Base-by-base conservation (phyloP, 2,113 vertebrate species). In the Amblyornis subalaris region DNA sequence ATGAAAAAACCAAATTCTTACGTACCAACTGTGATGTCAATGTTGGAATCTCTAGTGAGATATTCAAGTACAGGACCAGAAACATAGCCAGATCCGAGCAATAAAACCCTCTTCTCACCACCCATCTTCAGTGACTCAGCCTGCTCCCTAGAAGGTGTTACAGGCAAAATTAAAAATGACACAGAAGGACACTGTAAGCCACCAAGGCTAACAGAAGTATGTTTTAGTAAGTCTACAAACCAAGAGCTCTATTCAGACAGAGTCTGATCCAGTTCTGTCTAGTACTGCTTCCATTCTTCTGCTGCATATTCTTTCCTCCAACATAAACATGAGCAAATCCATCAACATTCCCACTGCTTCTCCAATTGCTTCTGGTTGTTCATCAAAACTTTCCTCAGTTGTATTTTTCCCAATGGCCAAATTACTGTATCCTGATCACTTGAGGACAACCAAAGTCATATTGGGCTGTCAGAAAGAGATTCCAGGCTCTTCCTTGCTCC, bases 81-180 rank as follows among this genome's bases (percentile, higher is more conserved):
- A 75, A 99, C 99, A 21, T 99, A 99, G 33, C 99, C 99, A 35
- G 99, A 98, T 29, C 99, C 99, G 3, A 99, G 98, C 94, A 99
- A 88, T 83, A 99, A 98, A 61, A 99, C 98, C 16, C 96, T 98
- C 96, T 98, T 99, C 97, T 98, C 98, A 38, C 87, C 97, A 12
- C 74, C 69, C 98, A 98, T 98, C 96, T 98, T 98, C 95, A 99
- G 82, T 14, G 97, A 98, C 95, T 98, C 98, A 54, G 98, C 94
- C 4, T 96, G 96, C 72, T 99, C 99, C 94, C 99, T 99, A 96
- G 72, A 71, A 91, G 35, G 53, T 81, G 33, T 91, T 66, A 89
- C 13, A 94, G 36, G 42, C 28, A 96, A 82, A 79, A 93, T 90
- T 69, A 75, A 89, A 94, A 85, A 81, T 33, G 29, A 58, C 36